Evolutionary conservation across 2,113 vertebrate species (phyloP).

Genomic region (Arvicanthis niloticus): DNA sequence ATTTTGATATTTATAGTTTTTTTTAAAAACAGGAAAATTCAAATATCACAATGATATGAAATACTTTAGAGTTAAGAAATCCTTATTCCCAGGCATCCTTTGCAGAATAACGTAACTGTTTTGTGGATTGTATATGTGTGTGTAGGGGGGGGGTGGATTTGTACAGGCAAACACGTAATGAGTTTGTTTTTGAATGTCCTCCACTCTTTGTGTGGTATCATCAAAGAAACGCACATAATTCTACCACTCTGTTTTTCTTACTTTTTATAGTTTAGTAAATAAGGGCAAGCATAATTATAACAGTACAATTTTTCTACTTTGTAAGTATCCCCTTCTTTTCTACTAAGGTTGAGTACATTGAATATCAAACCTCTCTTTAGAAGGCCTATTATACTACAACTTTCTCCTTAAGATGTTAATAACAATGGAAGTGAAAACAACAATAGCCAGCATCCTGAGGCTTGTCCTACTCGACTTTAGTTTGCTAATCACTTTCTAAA

Average conservation of each 20-base stretch:
- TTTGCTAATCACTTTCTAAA: slow-evolving; percentile 55
- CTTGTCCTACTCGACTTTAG: not conserved
- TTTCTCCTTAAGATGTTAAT: slow-evolving; percentile 18
- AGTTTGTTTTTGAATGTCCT: not conserved
- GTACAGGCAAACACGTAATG: not conserved
- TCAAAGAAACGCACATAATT: not conserved
- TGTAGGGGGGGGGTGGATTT: not conserved
- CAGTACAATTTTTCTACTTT: slow-evolving; percentile 31
- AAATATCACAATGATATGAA: not conserved
- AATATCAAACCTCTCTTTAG: slow-evolving; percentile 2
- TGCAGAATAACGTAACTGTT: not conserved
- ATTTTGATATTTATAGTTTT: slow-evolving; percentile 22
- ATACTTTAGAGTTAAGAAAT: not conserved
- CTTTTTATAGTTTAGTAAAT: slow-evolving; percentile 38
- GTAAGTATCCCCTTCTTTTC: not conserved
- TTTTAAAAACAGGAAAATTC: slow-evolving; percentile 12
- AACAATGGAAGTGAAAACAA: slow-evolving; percentile 8
- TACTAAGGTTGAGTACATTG: slow-evolving; percentile 1
- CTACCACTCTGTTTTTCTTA: not conserved
- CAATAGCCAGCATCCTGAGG: not conserved
- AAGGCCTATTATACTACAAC: not conserved
- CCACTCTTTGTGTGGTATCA: not conserved
- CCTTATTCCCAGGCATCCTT: not conserved
- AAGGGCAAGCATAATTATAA: slow-evolving; percentile 16
- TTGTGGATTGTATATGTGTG: not conserved